Base-by-base conservation (phyloP, 1,140 invertebrate genomes). In the Drosophila busckii region DNA sequence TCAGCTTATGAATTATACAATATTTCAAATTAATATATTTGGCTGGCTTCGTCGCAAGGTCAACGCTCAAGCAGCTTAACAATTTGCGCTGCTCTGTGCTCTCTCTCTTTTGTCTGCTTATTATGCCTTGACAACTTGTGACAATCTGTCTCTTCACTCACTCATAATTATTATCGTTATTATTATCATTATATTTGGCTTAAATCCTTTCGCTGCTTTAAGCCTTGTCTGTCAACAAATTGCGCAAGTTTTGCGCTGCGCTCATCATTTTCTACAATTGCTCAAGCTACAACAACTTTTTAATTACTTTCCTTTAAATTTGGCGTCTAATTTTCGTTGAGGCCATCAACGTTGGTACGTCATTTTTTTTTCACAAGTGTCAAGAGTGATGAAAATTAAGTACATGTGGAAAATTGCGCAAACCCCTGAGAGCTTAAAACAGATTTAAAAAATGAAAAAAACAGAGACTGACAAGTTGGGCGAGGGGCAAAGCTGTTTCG, bases 221-320 rank as follows among this genome's bases (percentile, higher is more conserved):
- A 76, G 70, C 70, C 69, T 73, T 73, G 64, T 53, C 29, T 64
- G 69, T 67, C 70, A 73, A 73, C 70, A 70, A 73, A 56, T 71
- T 71, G 46, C 44, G 31, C 62, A 53, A 60, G 23, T 63, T 19
- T 42, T 19, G 29, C 25, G 2, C 13, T 44, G 22, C 20, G 28
- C n/a, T 15, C n/a, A n/a, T 32, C 9, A 20, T 54, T 70, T 59
- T 60, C n/a, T n/a, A n/a, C n/a, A 44, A 68, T 73, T 61, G 65
- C 66, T n/a, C n/a, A n/a, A n/a, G n/a, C n/a, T n/a, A n/a, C n/a
- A n/a, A n/a, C n/a, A n/a, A 82, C 75, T 82, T 82, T 80, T 82
- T 82, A 82, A 82, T 82, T 82, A 82, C 75, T 82, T 82, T 82
- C 54, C 66, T 75, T 75, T 62, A 58, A 82, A 83, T 82, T 82